Evolutionary conservation across 1,140 invertebrate species (phyloP).

Genomic region (Drosophila saltans): DNA sequence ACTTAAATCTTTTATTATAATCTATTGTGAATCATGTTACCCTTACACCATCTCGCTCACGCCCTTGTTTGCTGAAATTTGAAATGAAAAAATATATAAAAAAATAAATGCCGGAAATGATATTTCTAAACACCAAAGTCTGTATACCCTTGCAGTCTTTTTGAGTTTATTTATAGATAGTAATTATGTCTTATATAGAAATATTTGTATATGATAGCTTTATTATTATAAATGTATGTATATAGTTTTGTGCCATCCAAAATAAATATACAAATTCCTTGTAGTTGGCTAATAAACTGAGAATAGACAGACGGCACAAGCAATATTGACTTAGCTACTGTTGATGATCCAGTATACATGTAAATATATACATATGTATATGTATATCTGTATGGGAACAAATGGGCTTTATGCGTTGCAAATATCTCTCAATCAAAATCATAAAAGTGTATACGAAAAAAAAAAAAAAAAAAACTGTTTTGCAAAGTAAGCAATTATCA

Average conservation of each 20-base stretch:
- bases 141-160: not conserved
- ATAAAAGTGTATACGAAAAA: not conserved
- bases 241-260: too few relatives aligned
- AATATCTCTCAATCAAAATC: not conserved
- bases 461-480: not conserved
- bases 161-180: too few relatives aligned
- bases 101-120: not conserved
- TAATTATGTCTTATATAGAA: too few relatives aligned
- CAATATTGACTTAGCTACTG: not conserved
- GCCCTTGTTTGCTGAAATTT: not conserved
- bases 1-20: not conserved
- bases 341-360: too few relatives aligned
- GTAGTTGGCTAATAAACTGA: too few relatives aligned
- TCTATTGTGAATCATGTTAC: not conserved
- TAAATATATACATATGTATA: not conserved
- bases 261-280: too few relatives aligned
- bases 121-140: not conserved
- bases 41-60: not conserved
- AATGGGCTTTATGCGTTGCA: not conserved
- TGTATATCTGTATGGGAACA: not conserved
- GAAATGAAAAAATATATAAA: not conserved
- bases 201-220: too few relatives aligned
- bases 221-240: too few relatives aligned
- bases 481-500: slow-evolving; percentile 55
- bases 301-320: too few relatives aligned